phyloP scores from a whole-genome alignment of 2,888 invertebrate species.

The Marasmarcha lunaedactyla region DNA sequence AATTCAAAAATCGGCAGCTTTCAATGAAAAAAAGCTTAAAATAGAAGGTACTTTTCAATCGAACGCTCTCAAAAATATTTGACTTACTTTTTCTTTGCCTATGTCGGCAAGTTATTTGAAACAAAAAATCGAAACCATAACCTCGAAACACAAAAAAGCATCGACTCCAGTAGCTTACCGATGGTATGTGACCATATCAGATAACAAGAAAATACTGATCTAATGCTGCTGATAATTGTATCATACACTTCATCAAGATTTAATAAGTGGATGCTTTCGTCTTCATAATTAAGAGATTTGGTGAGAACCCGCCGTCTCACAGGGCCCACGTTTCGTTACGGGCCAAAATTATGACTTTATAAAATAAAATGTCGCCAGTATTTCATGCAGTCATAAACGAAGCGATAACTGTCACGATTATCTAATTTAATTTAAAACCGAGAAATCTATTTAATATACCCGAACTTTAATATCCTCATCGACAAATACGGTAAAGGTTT shows the following conservation, averaged over 20 bases:
- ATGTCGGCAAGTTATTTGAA: no score
- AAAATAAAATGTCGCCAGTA: conserved; percentile 42
- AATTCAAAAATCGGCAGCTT: no score
- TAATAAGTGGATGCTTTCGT: not conserved
- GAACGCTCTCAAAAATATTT: no score
- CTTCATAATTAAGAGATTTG: conserved; percentile 24
- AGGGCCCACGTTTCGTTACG: conserved; percentile 40
- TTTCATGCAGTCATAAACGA: conserved; percentile 44
- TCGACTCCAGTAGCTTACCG: conserved; percentile 13
- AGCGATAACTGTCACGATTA: conserved; percentile 30
- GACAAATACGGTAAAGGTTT: no score
- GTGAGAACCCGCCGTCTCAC: conserved; percentile 24
- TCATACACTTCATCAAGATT: conserved; percentile 10
- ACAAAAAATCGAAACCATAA: no score
- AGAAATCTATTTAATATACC: conserved; percentile 48
- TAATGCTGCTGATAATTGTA: conserved; percentile 20
- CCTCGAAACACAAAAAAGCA: conserved; percentile 9
- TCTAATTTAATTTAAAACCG: conserved; percentile 31
- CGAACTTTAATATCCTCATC: no score
- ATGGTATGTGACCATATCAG: conserved; percentile 12
- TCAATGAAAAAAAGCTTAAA: no score
- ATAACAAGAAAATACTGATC: conserved; percentile 18
- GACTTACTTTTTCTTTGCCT: no score
- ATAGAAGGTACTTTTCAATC: no score
- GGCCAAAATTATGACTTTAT: conserved; percentile 51